Base-by-base conservation (phyloP, 1,140 invertebrate species). In the Drosophila littoralis region DNA sequence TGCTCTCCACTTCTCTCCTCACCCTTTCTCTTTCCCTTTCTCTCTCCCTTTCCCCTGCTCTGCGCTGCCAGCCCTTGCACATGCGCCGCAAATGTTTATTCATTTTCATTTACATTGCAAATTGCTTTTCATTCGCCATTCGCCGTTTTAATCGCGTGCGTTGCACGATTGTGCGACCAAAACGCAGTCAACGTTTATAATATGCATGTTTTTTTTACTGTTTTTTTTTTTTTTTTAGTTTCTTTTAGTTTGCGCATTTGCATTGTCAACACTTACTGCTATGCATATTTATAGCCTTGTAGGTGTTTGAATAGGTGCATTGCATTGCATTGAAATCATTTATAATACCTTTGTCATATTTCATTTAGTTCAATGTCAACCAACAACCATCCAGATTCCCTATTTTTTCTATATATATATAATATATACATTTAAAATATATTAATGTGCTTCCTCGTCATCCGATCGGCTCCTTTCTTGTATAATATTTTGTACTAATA, bases 61-160 rank as follows among this genome's bases (percentile, higher is more conserved):
- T 60, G 65, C 46, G 46, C 48, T 42, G 52, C 52, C 43, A 68
- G 55, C 59, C 50, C 58, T 65, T 55, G 77, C 64, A 59, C 73
- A 68, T 79, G 61, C 60, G 51, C 60, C 51, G 42, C 70, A 66
- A 74, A 38, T 66, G 60, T 65, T 64, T 66, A 55, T 72, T 64
- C 61, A 59, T 64, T 81, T 82, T 66, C 68, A 84, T 84, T 81
- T 74, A 77, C 73, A 84, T 79, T 79, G 80, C 68, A 83, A 83
- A 83, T 83, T 79, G 59, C 73, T 76, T 83, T 83, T 73, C 60
- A 69, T 68, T 68, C 46, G 45, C 52, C 46, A 59, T 64, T 77
- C 75, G 69, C 45, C 51, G 48, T 43, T 74, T 79, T 72, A 76
- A 79, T 81, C 77, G 79, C 79, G 79, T 81, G 79, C 68, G 54